Base-by-base conservation (phyloP, 2,113 vertebrate genomes). In the Acrocephalus arundinaceus region DNA sequence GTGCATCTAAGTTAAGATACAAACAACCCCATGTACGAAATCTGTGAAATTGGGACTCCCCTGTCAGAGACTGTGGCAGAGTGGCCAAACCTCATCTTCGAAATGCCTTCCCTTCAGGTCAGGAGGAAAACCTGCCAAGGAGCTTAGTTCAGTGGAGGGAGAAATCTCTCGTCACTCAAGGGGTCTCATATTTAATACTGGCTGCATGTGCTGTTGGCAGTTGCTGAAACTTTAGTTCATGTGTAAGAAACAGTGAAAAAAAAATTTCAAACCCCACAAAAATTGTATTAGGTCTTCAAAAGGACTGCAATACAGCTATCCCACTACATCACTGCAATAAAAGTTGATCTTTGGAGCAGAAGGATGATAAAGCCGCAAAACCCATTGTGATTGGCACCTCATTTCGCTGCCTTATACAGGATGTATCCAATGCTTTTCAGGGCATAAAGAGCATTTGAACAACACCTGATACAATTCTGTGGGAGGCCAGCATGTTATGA, bases 1-100 rank as follows among this genome's bases (percentile, higher is more conserved):
- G 24, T 8, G 15, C 62, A 58, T 22, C 35, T 79, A 24, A 35
- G 67, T 20, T 17, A 52, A 76, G 43, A 82, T 10, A 22, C 23
- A 48, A 87, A 30, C 23, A 59, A n/a, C 11, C 13, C 33, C 8
- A 13, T 0, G 4, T 9, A 78, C 10, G 35, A 61, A 22, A 80
- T 15, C 0, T 22, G 49, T 3, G 7, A 30, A 37, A 61, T 2
- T 0, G 2, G 19, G 25, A 18, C 6, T 65, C 33, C 24, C 15
- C 58, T 54, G 27, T 13, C 46, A 30, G 0, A 33, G 51, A 11
- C 37, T 6, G 27, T 8, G 21, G 79, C 30, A 43, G 30, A 74
- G 27, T 8, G 23, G 51, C 20, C n/a, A 87, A 68, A 66, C 12
- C 9, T 43, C 9, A 28, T 21, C 25, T 33, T 33, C 33, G 28